Base-by-base conservation (phyloP, 2,113 vertebrate species). In the Oxyura jamaicensis region DNA sequence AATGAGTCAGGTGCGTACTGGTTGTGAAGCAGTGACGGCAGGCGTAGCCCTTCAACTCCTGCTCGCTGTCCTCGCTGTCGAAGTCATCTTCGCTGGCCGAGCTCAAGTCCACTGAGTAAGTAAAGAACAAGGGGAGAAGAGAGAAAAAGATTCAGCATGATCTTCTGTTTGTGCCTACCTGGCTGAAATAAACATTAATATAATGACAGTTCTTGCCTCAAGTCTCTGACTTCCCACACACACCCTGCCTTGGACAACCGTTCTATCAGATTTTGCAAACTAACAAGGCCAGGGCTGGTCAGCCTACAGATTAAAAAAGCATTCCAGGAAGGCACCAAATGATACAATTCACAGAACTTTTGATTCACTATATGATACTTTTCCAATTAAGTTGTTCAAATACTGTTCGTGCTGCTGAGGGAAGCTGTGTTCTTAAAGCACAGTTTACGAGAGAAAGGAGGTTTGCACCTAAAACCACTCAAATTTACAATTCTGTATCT, bases 11-110 rank as follows among this genome's bases (percentile, higher is more conserved):
- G 66, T 52, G 95, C 99, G 46, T 98, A 99, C 99, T 99, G 97
- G 99, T 99, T 66, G 98, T 99, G 98, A 99, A 99, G 97, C 99
- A 99, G 98, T 99, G 99, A 41, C 99, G 99, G 92, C 99, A 99
- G 96, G 99, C 99, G 99, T 99, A 99, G 85, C 99, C 99, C 97
- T 99, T 99, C 97, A 99, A 98, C 91, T 99, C 99, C 98, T 99
- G 99, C 72, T 99, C 99, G 4, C 99, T 99, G 98, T 99, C 99
- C 95, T 99, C 99, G 26, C 99, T 99, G 98, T 99, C 99, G 69
- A 99, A 99, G 97, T 99, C 99, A 99, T 99, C 99, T 95, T 99
- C 99, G 4, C 99, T 99, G 98, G 99, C 99, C 0, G 99, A 99
- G 91, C 99, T 99, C 95, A 99, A 98, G 97, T 99, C 99, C 99